Conservation (phyloP, 2,797 vertebrate species). For the Botia kubotai region DNA sequence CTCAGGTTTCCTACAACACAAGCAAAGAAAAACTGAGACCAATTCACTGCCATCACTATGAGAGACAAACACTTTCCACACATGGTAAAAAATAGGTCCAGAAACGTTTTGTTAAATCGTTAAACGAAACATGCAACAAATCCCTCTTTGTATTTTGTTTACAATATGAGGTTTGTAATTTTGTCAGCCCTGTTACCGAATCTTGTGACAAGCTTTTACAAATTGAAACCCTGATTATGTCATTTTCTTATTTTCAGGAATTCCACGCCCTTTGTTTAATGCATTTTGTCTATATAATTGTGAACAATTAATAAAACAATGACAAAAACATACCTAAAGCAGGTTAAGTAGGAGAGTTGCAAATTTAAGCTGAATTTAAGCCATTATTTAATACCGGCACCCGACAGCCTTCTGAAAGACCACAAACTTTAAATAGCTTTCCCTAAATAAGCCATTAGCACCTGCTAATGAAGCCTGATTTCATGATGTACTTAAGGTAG, state of each 20-base stretch:
- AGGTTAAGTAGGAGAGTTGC: background rate
- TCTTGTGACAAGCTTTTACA: no score
- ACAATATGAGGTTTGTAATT: background rate
- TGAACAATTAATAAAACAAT: background rate
- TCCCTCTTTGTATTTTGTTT: background rate
- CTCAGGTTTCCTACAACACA: conserved; percentile 86
- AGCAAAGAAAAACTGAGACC: conserved; percentile 59
- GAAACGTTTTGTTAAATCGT: background rate
- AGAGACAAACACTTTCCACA: background rate
- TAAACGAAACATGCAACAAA: background rate
- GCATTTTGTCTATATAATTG: background rate
- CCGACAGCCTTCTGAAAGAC: background rate
- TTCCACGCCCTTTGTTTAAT: no score
- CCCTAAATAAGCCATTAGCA: conserved; percentile 4
- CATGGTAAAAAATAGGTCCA: background rate
- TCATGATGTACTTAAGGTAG: background rate
- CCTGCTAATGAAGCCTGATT: conserved; percentile 23
- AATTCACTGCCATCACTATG: background rate
- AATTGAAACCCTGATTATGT: no score
- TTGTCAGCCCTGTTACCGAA: background rate
- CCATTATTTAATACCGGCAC: background rate
- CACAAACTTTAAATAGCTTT: conserved; percentile 1
- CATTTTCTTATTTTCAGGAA: no score
- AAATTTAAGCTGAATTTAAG: background rate
- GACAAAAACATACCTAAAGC: background rate